Percentiles rank a stretch among this genome's conserved stretches.
These are phyloP conservation scores for Cinclus mexicanus DNA, from an alignment of 2,113 vertebrate genomes.

Conservation along the genomic window DNA sequence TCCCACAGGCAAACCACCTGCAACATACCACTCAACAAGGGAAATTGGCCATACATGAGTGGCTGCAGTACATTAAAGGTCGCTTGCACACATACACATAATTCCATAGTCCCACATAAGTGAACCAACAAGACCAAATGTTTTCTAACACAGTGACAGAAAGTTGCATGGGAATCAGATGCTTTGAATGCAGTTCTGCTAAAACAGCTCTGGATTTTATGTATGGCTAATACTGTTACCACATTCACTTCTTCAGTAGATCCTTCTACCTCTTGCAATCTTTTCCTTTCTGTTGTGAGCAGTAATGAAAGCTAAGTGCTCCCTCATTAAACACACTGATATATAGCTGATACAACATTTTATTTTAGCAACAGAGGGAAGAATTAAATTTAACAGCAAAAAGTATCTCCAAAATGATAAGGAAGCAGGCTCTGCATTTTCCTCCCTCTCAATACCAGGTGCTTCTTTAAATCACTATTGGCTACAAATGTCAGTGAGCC, in stretches of 20 bases:
- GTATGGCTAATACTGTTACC: not conserved
- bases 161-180: not conserved
- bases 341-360: not conserved
- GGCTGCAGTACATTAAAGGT: not conserved
- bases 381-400: not conserved
- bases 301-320: not conserved
- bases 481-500: not conserved
- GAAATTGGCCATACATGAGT: accelerated
- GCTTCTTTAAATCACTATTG: not conserved
- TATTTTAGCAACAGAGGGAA: not conserved
- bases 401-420: not conserved
- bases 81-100: not conserved
- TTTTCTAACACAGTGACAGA: not conserved
- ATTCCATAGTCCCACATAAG: not conserved
- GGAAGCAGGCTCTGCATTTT: not conserved
- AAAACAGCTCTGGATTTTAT: not conserved
- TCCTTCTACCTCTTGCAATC: not conserved
- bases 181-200: not conserved
- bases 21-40: not conserved
- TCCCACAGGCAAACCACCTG: not conserved
- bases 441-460: not conserved
- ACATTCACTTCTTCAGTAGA: not conserved
- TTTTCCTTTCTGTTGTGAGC: not conserved
- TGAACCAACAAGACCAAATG: not conserved
- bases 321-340: not conserved